These are phyloP conservation scores for Notamacropus eugenii DNA, from an alignment of 2,797 vertebrate genomes.

Conservation along the genomic window DNA sequence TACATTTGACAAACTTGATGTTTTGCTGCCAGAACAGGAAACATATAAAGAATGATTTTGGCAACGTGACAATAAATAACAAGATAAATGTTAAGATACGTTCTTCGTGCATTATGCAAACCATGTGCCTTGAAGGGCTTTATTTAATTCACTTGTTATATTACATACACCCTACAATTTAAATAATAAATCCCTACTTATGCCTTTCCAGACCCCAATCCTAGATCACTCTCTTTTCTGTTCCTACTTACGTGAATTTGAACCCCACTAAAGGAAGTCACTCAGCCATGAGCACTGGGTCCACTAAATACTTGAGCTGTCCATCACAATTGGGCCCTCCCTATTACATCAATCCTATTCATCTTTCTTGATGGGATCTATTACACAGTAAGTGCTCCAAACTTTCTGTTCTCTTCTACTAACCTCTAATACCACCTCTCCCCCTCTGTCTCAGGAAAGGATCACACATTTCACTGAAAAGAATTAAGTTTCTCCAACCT, in stretches of 20 bases:
- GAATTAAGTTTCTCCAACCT: neutral
- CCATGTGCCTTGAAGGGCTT: neutral
- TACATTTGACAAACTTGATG: constrained; percentile 5
- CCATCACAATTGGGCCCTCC: neutral
- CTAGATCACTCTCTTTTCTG: neutral
- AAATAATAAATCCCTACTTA: neutral
- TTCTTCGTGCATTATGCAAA: constrained; percentile 4
- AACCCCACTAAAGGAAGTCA: neutral
- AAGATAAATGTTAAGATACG: neutral
- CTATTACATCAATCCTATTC: neutral
- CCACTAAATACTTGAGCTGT: neutral
- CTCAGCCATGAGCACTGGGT: neutral
- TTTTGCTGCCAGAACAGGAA: constrained; percentile 14
- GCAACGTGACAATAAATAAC: constrained; percentile 35
- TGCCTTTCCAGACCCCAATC: neutral
- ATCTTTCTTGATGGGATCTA: neutral
- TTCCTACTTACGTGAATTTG: neutral
- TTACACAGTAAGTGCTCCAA: neutral
- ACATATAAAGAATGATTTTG: neutral
- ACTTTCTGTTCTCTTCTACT: neutral
- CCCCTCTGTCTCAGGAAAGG: neutral
- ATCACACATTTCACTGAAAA: neutral
- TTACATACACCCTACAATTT: constrained; percentile 6
- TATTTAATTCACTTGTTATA: neutral
- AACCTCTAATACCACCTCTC: neutral